Evolutionary conservation across 2,888 invertebrate genomes (phyloP).

Genomic region (Shargacucullia verbasci): DNA sequence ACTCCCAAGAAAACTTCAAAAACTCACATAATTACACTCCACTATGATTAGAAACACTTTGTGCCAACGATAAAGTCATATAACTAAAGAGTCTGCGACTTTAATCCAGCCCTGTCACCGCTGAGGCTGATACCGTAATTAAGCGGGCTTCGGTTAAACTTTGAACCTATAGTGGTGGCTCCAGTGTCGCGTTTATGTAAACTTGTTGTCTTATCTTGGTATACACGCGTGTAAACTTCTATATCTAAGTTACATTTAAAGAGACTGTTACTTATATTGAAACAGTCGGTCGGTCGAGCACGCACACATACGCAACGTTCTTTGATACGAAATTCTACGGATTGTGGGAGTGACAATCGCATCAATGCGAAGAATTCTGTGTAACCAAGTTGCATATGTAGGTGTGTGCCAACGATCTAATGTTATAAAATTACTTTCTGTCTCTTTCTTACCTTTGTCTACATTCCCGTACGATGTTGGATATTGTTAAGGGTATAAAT

Average conservation of each 20-base stretch:
- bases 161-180: constrained; percentile 20
- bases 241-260: constrained; percentile 6
- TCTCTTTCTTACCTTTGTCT: constrained; percentile 11
- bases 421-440: no score
- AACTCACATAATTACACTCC: no score
- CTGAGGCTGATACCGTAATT: constrained; percentile 43
- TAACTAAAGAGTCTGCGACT: constrained; percentile 18
- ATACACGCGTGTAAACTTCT: constrained; percentile 50
- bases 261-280: no score
- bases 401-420: no score
- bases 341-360: no score
- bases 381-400: no score
- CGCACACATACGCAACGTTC: no score
- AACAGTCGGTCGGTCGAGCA: no score
- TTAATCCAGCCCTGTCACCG: constrained; percentile 35
- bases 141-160: constrained; percentile 36
- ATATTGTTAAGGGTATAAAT: constrained; percentile 30
- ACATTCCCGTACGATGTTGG: constrained; percentile 20
- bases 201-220: constrained; percentile 52
- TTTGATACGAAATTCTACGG: no score
- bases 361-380: no score
- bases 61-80: constrained; percentile 29
- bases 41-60: constrained; percentile 11
- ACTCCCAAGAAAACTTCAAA: no score
- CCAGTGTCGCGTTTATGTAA: constrained; percentile 38